Evolutionary conservation across 2,888 invertebrate species (phyloP), one percentile per base, ranked within the genome.

Genomic region (Parnassius orleans): DNA sequence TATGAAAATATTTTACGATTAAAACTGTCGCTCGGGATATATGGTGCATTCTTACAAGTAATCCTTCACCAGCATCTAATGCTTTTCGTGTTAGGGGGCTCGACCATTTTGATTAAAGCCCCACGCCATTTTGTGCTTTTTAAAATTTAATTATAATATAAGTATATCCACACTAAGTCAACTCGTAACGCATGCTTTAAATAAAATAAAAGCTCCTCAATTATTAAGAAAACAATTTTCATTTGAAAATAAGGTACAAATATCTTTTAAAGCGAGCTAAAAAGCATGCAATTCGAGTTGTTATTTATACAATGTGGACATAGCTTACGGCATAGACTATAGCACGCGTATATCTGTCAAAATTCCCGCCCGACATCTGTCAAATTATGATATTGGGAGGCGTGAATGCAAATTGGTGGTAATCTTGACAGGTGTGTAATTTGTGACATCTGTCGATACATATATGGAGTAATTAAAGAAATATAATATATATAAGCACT

Each of bases 121-220:
- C 76, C 73, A 71, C 75, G 86, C 88, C 86, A 83, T 83, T 33
- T 83, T 76, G 89, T 89, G 89, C 89, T 89, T 88, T 33, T 85
- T 85, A 77, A 80, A 82, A 78, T 74, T 77, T 62, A 62, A 68
- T 66, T 65, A 67, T 57, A 55, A 47, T 33, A 19, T 55, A 47
- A 43, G 43, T 62, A 47, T 42, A 24, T 15, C 41, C 55, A 44
- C 54, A 33, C 42, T 19, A 19, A 1, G 9, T 10, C 41, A 9
- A 47, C 41, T 11, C 15, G 55, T 12, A 9, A 15, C 46, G 7
- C 15, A 14, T 47, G 33, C 46, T 43, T 54, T 43, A 15, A 50
- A 24, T 12, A 24, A 9, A 43, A 57, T 51, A 15, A 53, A 41
- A 15, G 44, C 14, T 15, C 42, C 2, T 10, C 52, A 24, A 10